Base-by-base conservation (phyloP, 2,113 vertebrate species). In the Ictidomys tridecemlineatus region DNA sequence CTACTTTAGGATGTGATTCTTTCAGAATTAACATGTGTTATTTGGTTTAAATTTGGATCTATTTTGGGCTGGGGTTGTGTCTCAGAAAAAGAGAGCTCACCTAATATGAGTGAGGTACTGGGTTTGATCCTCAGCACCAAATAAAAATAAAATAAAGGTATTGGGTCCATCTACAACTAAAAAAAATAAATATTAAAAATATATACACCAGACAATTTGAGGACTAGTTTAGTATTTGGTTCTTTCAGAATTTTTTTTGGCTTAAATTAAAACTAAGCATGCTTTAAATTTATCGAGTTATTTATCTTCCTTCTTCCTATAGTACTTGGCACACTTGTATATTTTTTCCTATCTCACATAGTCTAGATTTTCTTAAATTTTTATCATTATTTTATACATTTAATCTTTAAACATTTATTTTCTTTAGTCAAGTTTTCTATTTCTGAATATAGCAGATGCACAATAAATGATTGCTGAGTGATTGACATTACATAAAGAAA, bases 231-330 rank as follows among this genome's bases (percentile, higher is more conserved):
- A 90, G 42, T 2, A 72, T 80, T 20, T 53, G 9, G 30, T 85
- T 76, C 13, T 67, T 89, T 94, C 39, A 73, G 56, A 83, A 83
- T 78, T 76, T 70, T 39, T 20, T 10, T 58, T 77, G 24, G 30
- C 42, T 91, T 95, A 95, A 89, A 78, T 69, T 90, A 56, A 87
- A 90, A 89, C 2, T 34, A 80, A 18, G 10, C 32, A 65, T 10
- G 8, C 14, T 42, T 83, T 48, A 69, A 79, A 91, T 48, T 78
- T 20, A 61, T 80, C 5, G 10, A 88, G 65, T 10, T 6, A 58
- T 65, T 82, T 83, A 3, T 88, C 32, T 12, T 37, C 1, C 14
- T 2, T 86, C 17, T 88, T 88, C 5, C 20, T 74, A 30, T 1
- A 37, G 34, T 67, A 88, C 22, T 85, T 83, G 53, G 0, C 28